Conservation (phyloP, 2,888 invertebrate genomes). For the Thyatira batis region DNA sequence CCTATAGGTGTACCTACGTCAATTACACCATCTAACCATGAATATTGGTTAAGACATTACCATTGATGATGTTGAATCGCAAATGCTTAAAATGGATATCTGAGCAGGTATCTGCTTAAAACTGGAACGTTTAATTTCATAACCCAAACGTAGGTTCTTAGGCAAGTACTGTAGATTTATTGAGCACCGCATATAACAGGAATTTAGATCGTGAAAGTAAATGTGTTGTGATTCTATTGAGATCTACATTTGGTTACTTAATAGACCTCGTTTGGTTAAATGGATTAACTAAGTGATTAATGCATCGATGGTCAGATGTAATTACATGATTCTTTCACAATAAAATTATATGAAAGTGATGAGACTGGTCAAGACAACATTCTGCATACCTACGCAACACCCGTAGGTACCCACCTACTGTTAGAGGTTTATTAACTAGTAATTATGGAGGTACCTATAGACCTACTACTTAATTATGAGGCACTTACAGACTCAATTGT, state of each 20-base stretch:
- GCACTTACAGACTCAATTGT: no score
- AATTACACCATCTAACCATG: no score
- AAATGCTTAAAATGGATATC: slow-evolving; percentile 8
- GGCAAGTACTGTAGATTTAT: slow-evolving; percentile 25
- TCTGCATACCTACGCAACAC: slow-evolving; percentile 1
- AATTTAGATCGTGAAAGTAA: slow-evolving; percentile 51
- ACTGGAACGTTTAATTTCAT: slow-evolving; percentile 31
- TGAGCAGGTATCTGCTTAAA: slow-evolving; percentile 5
- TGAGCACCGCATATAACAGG: slow-evolving; percentile 28
- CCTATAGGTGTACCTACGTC: no score
- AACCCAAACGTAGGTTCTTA: slow-evolving; percentile 22
- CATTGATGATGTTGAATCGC: slow-evolving; percentile 16
- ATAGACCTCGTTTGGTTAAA: slow-evolving; percentile 33
- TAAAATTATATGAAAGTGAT: slow-evolving; percentile 30
- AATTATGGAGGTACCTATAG: no score
- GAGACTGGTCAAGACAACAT: slow-evolving; percentile 17
- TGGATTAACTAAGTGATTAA: slow-evolving; percentile 38
- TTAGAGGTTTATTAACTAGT: no score
- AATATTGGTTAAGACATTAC: slow-evolving; percentile 6
- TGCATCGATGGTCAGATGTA: slow-evolving; percentile 29
- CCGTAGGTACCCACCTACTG: background rate
- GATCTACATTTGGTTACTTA: slow-evolving; percentile 26
- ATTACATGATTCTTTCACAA: slow-evolving; percentile 31
- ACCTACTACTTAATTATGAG: no score
- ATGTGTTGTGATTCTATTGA: slow-evolving; percentile 21